A percentile compares a stretch with the other conserved stretches of the same genome.
Evolutionary conservation across 1,140 invertebrate genomes (phyloP).

Genomic region (Papilio polyxenes): DNA sequence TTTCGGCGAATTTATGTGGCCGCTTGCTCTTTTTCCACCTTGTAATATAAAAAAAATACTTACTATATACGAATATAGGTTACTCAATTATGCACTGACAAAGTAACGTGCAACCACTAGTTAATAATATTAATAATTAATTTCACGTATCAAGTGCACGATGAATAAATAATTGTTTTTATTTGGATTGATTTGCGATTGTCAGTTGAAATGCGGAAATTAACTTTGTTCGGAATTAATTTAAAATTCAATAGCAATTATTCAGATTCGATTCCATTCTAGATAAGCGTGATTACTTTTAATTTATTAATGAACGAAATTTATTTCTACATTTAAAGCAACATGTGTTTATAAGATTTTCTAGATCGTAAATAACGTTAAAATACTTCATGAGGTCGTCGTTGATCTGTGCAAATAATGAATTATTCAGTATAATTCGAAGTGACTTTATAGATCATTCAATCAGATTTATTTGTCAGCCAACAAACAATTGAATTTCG

Average conservation of each 20-base stretch:
- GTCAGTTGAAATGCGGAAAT: constrained; percentile 34
- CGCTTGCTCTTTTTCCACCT: too few species aligned
- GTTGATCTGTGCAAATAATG: not conserved
- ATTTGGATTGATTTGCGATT: constrained; percentile 34
- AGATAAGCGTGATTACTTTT: constrained; percentile 23
- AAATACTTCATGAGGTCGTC: not conserved
- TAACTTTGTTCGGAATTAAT: constrained; percentile 28
- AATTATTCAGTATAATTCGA: too few species aligned
- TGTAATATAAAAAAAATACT: too few species aligned
- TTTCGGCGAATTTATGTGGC: too few species aligned
- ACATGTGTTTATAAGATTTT: not conserved
- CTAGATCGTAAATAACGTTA: not conserved
- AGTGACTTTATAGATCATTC: too few species aligned
- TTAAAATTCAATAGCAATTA: constrained; percentile 27
- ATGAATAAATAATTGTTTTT: constrained; percentile 34
- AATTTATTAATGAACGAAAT: constrained; percentile 26
- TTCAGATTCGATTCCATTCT: constrained; percentile 26
- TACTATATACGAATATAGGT: too few species aligned
- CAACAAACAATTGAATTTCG: too few species aligned
- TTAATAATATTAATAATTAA: not conserved
- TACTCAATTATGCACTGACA: not conserved
- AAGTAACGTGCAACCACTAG: too few species aligned
- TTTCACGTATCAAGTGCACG: not conserved
- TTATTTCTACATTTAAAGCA: not conserved
- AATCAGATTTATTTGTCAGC: too few species aligned